phyloP scores from a whole-genome alignment of 2,888 invertebrate genomes.

The Drosophila siamana region DNA sequence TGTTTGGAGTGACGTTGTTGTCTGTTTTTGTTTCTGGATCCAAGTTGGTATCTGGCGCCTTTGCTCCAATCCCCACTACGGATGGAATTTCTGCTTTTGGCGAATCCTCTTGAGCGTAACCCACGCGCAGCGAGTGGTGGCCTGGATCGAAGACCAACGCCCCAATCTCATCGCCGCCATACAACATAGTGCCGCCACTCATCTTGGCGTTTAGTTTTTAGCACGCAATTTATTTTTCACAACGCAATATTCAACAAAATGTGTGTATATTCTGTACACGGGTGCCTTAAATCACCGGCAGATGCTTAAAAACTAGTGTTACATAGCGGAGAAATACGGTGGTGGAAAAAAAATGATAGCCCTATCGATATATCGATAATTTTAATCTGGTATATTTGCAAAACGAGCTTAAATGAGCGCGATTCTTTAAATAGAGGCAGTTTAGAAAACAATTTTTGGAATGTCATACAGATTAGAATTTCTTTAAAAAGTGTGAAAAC shows the following conservation, averaged over 20 bases:
- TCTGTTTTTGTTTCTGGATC: conserved; percentile 92
- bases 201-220: conserved; percentile 65
- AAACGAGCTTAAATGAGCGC: background rate
- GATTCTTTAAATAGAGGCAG: no score
- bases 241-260: conserved; percentile 30
- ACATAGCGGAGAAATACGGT: conserved; percentile 3
- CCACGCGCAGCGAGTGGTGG: conserved; percentile 93
- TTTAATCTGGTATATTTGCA: background rate
- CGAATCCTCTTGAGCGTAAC: conserved; percentile 98
- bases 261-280: conserved; percentile 58
- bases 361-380: background rate
- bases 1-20: conserved; percentile 88
- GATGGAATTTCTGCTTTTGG: conserved; percentile 99
- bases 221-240: conserved; percentile 14
- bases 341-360: background rate
- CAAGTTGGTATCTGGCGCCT: conserved; percentile 87
- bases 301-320: conserved; percentile 56
- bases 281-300: conserved; percentile 49
- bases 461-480: no score
- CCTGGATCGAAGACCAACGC: conserved; percentile 99
- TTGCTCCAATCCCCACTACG: conserved; percentile 94
- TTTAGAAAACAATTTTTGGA: no score
- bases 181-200: conserved; percentile 89
- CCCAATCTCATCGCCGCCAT: conserved; percentile 99
- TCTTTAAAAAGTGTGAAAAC: no score